Base-by-base conservation (phyloP, 1,140 invertebrate species). In the Pseudobourletiella spinata region DNA sequence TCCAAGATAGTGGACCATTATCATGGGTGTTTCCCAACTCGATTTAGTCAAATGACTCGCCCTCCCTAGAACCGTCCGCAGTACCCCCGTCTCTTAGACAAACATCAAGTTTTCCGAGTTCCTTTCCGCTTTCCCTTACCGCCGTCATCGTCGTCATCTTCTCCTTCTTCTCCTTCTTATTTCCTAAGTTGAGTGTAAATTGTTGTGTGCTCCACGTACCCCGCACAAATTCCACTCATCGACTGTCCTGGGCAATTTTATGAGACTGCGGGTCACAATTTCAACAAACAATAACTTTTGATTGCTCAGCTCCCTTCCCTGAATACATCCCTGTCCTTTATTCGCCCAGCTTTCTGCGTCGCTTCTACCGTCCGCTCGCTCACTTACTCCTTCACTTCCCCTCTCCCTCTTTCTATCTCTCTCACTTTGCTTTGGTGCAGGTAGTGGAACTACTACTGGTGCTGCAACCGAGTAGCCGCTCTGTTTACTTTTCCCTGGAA, bases 261-360 rank as follows among this genome's bases (percentile, higher is more conserved):
- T 60, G 59, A 60, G 59, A 24, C 35, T 60, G 46, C 50, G 22
- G 26, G 22, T 60, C 59, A 60, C 59, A 60, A 52, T 60, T 60
- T 48, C 48, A 30, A 29, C 46, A 60, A 60, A 60, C 59, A 60
- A 60, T 60, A 60, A 60, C 59, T 60, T 60, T 60, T 60, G 30
- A 60, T 60, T 60, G 59, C 59, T 52, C 29, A 50, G 24, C 22
- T 26, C 50, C 16, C 20, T 22, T 48, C 22, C 46, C 18, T 24
- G 46, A 16, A 48, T 16, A n/a, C 22, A 6, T 26, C 11, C 22
- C 25, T 22, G 11, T 22, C 50, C 22, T 4, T 52, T 52, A 15
- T 26, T 52, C 22, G 11, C 26, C 11, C 11, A 8, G 16, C 25
- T 52, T 26, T 29, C 14, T 52, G 15, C 3, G 11, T 48, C 8